Conservation (phyloP, 2,888 invertebrate genomes). For the Hypena proboscidalis region DNA sequence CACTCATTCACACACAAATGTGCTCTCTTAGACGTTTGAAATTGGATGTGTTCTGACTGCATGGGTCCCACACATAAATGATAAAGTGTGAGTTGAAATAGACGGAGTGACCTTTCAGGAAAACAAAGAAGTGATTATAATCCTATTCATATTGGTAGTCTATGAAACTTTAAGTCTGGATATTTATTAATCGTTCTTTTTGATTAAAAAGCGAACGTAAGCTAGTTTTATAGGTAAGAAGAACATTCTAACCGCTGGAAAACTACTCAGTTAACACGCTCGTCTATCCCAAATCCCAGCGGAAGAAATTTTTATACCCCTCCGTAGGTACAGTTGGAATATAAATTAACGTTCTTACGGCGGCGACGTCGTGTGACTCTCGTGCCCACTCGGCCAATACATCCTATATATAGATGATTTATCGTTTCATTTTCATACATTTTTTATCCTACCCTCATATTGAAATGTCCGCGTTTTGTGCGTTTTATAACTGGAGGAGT, state of each 20-base stretch:
- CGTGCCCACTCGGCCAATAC: conserved; percentile 46
- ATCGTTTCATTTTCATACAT: conserved; percentile 52
- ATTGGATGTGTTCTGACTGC: no score
- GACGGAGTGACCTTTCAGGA: no score
- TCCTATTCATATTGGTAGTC: no score
- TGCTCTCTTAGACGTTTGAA: no score
- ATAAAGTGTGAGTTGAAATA: no score
- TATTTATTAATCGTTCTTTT: no score
- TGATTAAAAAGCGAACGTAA: no score
- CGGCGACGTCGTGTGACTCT: conserved; percentile 45
- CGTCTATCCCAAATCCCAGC: conserved; percentile 31
- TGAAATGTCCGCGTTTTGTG: conserved; percentile 8
- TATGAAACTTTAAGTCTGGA: no score
- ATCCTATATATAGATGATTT: conserved; percentile 44
- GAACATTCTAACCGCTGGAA: not conserved
- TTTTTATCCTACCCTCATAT: conserved; percentile 36
- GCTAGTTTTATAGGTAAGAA: no score
- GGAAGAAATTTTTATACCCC: conserved; percentile 62
- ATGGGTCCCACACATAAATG: no score
- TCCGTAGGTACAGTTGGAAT: conserved; percentile 46
- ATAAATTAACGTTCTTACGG: conserved; percentile 65
- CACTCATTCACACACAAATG: no score
- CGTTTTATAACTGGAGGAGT: conserved; percentile 6
- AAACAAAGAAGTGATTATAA: no score
- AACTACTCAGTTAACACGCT: conserved; percentile 3